Evolutionary conservation across 2,888 invertebrate genomes (phyloP).

Genomic region (Diaprepes abbreviatus): DNA sequence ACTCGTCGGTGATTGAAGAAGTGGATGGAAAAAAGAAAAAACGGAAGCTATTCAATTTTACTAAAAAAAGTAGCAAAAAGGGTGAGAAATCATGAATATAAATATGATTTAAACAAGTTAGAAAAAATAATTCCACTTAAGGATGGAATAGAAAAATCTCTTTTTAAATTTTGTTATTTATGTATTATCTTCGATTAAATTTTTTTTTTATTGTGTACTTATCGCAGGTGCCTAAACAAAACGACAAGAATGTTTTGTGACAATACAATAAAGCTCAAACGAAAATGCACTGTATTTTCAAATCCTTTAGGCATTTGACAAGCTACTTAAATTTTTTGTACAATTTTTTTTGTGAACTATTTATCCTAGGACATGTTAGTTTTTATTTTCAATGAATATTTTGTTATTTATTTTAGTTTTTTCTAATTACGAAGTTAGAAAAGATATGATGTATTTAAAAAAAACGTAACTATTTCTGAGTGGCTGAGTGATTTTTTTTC

Average conservation of each 20-base stretch:
- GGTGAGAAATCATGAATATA: slow-evolving; percentile 36
- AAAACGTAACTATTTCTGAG: too few species aligned
- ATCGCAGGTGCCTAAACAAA: neutral
- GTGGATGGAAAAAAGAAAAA: slow-evolving; percentile 74
- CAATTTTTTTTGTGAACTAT: too few species aligned
- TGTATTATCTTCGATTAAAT: neutral
- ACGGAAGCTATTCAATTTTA: slow-evolving; percentile 76
- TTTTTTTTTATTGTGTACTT: slow-evolving; percentile 8
- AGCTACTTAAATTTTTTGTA: slow-evolving; percentile 1
- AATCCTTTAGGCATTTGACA: neutral
- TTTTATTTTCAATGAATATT: slow-evolving; percentile 6
- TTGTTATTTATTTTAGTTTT: neutral
- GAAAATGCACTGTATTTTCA: neutral
- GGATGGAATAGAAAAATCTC: neutral
- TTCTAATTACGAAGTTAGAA: too few species aligned
- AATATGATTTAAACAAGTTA: neutral
- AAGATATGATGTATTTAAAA: too few species aligned
- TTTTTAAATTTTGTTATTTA: neutral
- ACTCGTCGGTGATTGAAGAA: slow-evolving; percentile 79
- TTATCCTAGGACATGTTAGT: neutral
- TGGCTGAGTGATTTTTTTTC: too few species aligned
- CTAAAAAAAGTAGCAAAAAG: slow-evolving; percentile 65
- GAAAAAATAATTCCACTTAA: slow-evolving; percentile 10
- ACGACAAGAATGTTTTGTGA: neutral
- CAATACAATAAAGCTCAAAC: neutral